Evolutionary conservation across 2,888 invertebrate species (phyloP).

Genomic region (Eilema sororculum): DNA sequence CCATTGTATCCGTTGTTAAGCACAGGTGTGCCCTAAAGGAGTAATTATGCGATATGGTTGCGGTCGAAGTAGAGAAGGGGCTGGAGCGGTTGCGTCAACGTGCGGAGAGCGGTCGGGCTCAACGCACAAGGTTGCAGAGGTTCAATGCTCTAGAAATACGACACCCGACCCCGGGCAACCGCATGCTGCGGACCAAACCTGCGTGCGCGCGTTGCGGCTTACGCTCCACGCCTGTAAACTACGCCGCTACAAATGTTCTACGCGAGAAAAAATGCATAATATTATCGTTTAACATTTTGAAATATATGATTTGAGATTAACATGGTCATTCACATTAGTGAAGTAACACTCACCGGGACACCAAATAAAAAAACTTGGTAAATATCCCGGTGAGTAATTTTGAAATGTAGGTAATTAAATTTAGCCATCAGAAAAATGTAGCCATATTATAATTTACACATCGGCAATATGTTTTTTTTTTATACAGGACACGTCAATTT

Average conservation of each 20-base stretch:
- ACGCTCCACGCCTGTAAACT: conserved; percentile 40
- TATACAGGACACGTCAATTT: too few relatives aligned
- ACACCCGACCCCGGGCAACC: conserved; percentile 81
- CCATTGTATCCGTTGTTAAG: conserved; percentile 73
- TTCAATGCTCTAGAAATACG: conserved; percentile 87
- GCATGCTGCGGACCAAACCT: conserved; percentile 64
- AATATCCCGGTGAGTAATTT: too few relatives aligned
- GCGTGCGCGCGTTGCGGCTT: conserved; percentile 53
- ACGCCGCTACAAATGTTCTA: conserved; percentile 32
- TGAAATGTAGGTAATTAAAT: too few relatives aligned
- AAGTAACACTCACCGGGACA: too few relatives aligned
- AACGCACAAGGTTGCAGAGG: conserved; percentile 86
- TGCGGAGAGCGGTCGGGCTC: conserved; percentile 83
- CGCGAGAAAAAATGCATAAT: conserved; percentile 3
- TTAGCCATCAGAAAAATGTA: background rate
- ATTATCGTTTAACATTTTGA: background rate
- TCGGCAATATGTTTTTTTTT: too few relatives aligned
- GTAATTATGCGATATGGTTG: conserved; percentile 80
- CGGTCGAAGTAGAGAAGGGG: conserved; percentile 80
- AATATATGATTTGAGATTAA: too few relatives aligned
- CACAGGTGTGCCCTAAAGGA: conserved; percentile 84
- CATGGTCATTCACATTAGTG: too few relatives aligned
- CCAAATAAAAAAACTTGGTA: too few relatives aligned
- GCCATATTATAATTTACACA: background rate
- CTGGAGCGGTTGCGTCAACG: conserved; percentile 83